Conservation (phyloP, 2,888 invertebrate species). For the Drosophila lutescens region DNA sequence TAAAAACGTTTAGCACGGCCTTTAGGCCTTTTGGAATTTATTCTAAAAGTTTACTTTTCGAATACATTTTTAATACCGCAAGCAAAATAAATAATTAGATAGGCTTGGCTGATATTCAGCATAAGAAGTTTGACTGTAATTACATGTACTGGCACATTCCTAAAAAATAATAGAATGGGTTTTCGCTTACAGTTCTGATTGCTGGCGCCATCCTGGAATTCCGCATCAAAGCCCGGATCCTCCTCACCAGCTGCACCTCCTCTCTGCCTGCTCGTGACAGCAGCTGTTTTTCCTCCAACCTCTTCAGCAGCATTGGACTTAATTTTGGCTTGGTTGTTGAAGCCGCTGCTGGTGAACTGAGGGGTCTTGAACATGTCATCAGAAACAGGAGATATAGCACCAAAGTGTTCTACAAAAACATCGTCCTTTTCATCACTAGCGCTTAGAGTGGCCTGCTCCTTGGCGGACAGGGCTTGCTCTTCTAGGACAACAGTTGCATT, state of each 20-base stretch:
- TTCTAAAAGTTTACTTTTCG: too few relatives aligned
- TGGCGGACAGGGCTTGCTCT: constrained; percentile 72
- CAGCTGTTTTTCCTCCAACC: neutral
- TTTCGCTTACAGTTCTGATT: constrained; percentile 70
- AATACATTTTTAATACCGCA: too few relatives aligned
- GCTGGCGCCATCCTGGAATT: constrained; percentile 64
- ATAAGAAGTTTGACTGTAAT: constrained; percentile 1
- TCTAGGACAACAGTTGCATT: constrained; percentile 48
- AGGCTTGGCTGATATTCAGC: too few relatives aligned
- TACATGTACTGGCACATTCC: neutral
- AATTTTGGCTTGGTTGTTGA: constrained; percentile 33
- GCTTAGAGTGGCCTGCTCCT: constrained; percentile 77
- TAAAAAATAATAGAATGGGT: neutral
- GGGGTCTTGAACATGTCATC: constrained; percentile 78
- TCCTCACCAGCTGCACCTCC: constrained; percentile 12
- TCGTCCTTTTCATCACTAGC: constrained; percentile 80
- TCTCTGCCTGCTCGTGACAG: constrained; percentile 1
- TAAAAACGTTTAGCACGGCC: too few relatives aligned
- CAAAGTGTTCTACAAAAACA: constrained; percentile 75
- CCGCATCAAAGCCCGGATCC: constrained; percentile 57
- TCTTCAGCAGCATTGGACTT: constrained; percentile 17
- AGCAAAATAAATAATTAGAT: too few relatives aligned
- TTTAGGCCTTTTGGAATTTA: too few relatives aligned
- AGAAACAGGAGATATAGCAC: constrained; percentile 65
- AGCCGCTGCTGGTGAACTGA: constrained; percentile 47